phyloP scores from a whole-genome alignment of 2,113 vertebrate species.

The Furnarius figulus region DNA sequence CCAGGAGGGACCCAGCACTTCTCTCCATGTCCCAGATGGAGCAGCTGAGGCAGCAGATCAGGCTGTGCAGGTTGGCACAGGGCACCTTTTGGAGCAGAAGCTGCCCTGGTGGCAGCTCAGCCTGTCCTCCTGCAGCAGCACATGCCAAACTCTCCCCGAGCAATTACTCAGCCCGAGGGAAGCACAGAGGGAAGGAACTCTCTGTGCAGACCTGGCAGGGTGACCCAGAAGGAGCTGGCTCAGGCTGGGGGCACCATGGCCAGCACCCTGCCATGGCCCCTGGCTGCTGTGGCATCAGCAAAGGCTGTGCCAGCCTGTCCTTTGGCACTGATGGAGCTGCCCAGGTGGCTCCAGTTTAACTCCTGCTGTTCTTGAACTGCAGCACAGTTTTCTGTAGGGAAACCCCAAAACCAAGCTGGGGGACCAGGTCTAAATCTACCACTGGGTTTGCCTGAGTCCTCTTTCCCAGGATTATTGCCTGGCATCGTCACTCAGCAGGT shows the following conservation, averaged over 20 bases:
- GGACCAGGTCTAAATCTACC: not conserved
- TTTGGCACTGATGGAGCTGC: not conserved
- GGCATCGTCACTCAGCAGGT: rapidly evolving
- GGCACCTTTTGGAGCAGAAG: not conserved
- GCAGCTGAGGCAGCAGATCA: not conserved
- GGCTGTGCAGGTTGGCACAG: not conserved
- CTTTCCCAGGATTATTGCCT: not conserved
- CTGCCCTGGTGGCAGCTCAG: not conserved
- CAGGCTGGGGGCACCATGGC: not conserved
- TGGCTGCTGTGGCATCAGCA: not conserved
- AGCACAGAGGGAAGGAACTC: not conserved
- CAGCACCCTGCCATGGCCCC: not conserved
- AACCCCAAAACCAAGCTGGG: not conserved
- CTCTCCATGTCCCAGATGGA: not conserved
- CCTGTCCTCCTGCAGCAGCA: not conserved
- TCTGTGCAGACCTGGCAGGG: not conserved
- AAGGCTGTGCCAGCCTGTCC: not conserved
- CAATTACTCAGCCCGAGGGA: not conserved
- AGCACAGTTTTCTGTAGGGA: not conserved
- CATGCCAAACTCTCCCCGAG: not conserved
- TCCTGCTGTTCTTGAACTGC: not conserved
- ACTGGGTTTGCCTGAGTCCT: not conserved
- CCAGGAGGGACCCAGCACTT: not conserved
- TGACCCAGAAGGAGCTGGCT: not conserved
- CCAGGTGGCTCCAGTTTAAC: not conserved